These are phyloP conservation scores for Poeciliopsis retropinna DNA, from an alignment of 2,113 vertebrate genomes.

Conservation along the genomic window DNA sequence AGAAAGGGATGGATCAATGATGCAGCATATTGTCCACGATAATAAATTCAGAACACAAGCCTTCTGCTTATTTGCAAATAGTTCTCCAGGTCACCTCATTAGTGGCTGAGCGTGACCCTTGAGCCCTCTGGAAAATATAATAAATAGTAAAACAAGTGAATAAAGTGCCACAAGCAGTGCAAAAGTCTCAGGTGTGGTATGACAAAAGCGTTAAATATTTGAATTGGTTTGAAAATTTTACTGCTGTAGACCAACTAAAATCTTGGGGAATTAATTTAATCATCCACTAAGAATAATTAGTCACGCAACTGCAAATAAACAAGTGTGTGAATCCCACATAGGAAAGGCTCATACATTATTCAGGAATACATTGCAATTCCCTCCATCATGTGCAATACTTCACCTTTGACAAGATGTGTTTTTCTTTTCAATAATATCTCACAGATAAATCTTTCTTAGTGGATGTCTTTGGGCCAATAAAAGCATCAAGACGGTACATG, in stretches of 20 bases:
- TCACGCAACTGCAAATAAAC: conserved; percentile 49
- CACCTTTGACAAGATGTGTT: conserved; percentile 36
- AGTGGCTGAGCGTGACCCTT: conserved; percentile 27
- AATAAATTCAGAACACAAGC: conserved; percentile 38
- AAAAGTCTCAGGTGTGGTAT: conserved; percentile 25
- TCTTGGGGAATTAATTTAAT: conserved; percentile 34
- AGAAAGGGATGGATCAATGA: conserved; percentile 37
- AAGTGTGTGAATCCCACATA: conserved; percentile 37
- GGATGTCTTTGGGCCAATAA: conserved; percentile 5
- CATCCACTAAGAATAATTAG: conserved; percentile 54
- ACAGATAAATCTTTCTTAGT: conserved; percentile 9
- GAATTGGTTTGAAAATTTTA: conserved; percentile 3
- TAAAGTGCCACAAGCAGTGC: background rate
- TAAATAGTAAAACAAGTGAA: background rate
- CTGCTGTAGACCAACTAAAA: conserved; percentile 21
- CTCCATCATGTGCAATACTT: conserved; percentile 40
- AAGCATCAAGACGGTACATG: conserved; percentile 20
- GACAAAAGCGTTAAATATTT: conserved; percentile 5
- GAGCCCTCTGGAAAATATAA: conserved; percentile 22
- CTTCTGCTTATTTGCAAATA: conserved; percentile 3
- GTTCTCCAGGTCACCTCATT: conserved; percentile 47
- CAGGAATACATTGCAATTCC: conserved; percentile 45
- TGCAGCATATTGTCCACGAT: conserved; percentile 38
- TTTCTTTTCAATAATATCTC: conserved; percentile 19
- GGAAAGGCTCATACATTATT: conserved; percentile 48